phyloP scores from a whole-genome alignment of 2,797 vertebrate species.

The Spizella passerina region DNA sequence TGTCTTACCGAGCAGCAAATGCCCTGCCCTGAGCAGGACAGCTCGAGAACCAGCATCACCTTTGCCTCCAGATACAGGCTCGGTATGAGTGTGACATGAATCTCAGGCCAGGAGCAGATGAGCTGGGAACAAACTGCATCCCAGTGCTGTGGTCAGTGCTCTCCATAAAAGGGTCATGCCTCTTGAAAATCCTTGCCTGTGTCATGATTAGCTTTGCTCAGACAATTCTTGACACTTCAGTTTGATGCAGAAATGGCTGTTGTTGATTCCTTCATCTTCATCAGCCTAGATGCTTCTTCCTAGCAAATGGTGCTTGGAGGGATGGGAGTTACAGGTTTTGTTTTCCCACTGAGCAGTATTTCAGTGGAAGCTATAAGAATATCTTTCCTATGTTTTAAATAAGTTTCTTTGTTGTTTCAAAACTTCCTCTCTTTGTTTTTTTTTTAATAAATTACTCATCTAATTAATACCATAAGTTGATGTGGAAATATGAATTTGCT shows the following conservation, averaged over 20 bases:
- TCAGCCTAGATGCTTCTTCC: neutral
- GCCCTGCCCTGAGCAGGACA: neutral
- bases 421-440: neutral
- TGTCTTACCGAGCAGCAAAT: neutral
- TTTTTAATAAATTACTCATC: neutral
- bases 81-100: rapidly evolving
- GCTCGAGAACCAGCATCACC: neutral
- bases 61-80: neutral
- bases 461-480: neutral
- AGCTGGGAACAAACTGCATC: neutral
- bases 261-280: neutral
- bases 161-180: neutral
- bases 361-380: neutral
- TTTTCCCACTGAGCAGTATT: neutral
- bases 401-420: neutral
- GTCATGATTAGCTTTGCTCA: neutral
- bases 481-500: neutral
- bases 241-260: neutral
- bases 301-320: neutral
- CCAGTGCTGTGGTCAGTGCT: neutral
- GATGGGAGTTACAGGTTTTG: rapidly evolving
- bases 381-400: neutral
- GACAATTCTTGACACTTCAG: neutral
- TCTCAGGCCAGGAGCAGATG: neutral
- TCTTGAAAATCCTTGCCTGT: neutral